Evolutionary conservation across 1,140 invertebrate species (phyloP), one percentile per base, ranked within the genome.

Genomic region (Pygmarrhopalites habei): DNA sequence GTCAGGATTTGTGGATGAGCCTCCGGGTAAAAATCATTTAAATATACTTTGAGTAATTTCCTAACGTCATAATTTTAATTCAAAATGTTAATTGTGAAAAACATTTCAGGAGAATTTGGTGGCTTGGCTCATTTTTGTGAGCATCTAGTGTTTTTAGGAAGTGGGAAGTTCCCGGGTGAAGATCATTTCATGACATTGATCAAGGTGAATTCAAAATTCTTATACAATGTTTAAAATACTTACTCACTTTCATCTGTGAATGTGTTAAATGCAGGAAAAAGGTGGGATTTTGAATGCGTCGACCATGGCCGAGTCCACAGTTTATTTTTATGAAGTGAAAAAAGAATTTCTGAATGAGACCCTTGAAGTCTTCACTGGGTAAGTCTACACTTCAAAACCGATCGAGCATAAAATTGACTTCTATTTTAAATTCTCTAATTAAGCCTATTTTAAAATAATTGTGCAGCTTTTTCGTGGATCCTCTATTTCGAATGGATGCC

Each of bases 61-160:
- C n/a, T n/a, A n/a, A n/a, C n/a, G n/a, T n/a, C n/a, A n/a, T n/a
- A n/a, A n/a, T n/a, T n/a, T n/a, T n/a, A n/a, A n/a, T n/a, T n/a
- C n/a, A n/a, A n/a, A n/a, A n/a, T n/a, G n/a, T n/a, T n/a, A n/a
- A n/a, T n/a, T n/a, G n/a, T n/a, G n/a, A n/a, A n/a, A n/a, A n/a
- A n/a, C n/a, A n/a, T n/a, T n/a, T n/a, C n/a, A 0, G 71, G 75
- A 44, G 79, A 88, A 43, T 83, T 93, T 53, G 90, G 86, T 65
- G 94, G 94, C 1, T 73, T 96, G 70, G 91, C 93, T 1, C 93
- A 97, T 77, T 95, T 97, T 77, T 82, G 95, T 51, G 93, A 97
- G 75, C 93, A 97, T 74, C 95, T 96, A 91, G 85, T 97, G 5
- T 96, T 95, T 73, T 90, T 95, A 84, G 92, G 92, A 35, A 92